Conservation (phyloP, 2,888 invertebrate genomes). For the Polydrusus cervinus region DNA sequence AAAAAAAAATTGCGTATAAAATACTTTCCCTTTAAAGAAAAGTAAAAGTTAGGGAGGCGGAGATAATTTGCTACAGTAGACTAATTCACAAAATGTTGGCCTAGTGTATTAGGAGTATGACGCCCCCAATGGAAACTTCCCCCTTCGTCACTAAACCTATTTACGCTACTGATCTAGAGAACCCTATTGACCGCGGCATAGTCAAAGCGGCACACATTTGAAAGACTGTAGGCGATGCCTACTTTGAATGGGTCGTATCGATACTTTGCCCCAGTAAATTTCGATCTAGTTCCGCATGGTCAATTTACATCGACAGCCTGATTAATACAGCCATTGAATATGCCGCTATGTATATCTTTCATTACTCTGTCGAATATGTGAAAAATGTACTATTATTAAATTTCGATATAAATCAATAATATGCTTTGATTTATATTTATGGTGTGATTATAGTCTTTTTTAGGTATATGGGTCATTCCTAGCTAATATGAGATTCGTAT, state of each 20-base stretch:
- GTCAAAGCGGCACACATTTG: conserved; percentile 41
- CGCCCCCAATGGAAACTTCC: too few species aligned
- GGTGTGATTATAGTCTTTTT: too few species aligned
- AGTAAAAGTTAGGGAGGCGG: too few species aligned
- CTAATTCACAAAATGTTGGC: too few species aligned
- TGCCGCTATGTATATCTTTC: conserved; percentile 24
- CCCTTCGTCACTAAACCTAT: too few species aligned
- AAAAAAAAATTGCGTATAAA: too few species aligned
- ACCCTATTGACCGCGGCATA: conserved; percentile 20
- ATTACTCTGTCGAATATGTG: conserved; percentile 5
- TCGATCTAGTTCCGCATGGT: conserved; percentile 49
- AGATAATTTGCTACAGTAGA: too few species aligned
- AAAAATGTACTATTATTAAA: conserved; percentile 6
- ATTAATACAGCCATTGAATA: conserved; percentile 41
- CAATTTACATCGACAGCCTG: conserved; percentile 39
- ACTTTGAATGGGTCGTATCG: conserved; percentile 30
- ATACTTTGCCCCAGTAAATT: conserved; percentile 49
- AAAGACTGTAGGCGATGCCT: conserved; percentile 47
- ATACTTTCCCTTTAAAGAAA: too few species aligned
- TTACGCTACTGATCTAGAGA: not conserved
- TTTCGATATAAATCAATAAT: conserved; percentile 8
- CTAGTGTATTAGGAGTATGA: too few species aligned
- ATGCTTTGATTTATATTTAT: too few species aligned
- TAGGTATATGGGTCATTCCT: too few species aligned
- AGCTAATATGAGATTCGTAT: too few species aligned